Evolutionary conservation across 2,888 invertebrate genomes (phyloP), one percentile per base, ranked within the genome.

Genomic region (Perithous albicinctus): DNA sequence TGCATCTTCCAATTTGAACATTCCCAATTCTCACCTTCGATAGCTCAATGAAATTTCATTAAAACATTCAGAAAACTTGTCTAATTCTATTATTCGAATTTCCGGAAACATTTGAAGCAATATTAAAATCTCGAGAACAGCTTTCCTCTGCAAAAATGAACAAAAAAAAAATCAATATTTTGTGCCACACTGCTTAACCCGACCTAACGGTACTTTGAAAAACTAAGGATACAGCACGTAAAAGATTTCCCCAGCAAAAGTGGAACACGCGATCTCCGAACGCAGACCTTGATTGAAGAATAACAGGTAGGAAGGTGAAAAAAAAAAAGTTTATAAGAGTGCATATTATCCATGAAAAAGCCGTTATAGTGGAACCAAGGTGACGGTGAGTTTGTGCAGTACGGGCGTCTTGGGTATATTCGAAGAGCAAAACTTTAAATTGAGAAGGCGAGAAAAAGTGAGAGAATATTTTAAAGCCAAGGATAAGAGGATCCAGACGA

Each of bases 231-330:
- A 29, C n/a, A n/a, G n/a, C 59, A 18, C 59, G 59, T 61, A 61
- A 20, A 61, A 35, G 59, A 61, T 61, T 61, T 61, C 3, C 15
- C 10, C 8, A 8, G 12, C 10, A 18, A 38, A 35, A 61, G 18
- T 18, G 35, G 10, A 35, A 61, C 15, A 3, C 20, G 26, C 15
- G 41, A 76, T 76, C 29, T 67, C 48, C 38, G 5, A 26, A 66
- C 15, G 20, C 29, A 18, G 26, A 15, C 8, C 56, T 64, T 69
- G 69, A 78, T 74, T 63, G 78, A 78, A 78, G 64, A 82, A 82
- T 78, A 78, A 82, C 81, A 81, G 29, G 29, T 2, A 29, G 29
- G 29, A 29, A 5, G 29, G 29, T 5, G 29, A 29, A 7, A 63
- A 3, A 29, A 18, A 12, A 48, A 46, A 46, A 35, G n/a, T 59